A percentile compares a stretch with the other conserved stretches of the same genome.
Conservation (phyloP, 1,140 invertebrate species). For the Drosophila tristis region DNA sequence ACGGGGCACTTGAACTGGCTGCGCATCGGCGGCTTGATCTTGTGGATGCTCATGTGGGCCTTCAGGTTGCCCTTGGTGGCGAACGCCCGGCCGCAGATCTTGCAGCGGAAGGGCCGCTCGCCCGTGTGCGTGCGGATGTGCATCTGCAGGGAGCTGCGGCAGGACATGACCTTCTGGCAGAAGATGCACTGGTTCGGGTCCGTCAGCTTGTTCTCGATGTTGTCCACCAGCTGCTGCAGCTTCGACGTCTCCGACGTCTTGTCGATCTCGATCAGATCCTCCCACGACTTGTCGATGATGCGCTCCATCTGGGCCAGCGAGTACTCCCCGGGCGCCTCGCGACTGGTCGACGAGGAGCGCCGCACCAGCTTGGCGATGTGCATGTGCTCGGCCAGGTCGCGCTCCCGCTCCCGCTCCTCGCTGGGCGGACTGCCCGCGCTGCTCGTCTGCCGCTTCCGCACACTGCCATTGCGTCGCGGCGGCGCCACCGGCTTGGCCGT, state of each 20-base stretch:
- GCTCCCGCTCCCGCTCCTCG: conserved; percentile 35
- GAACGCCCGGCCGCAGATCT: conserved; percentile 97
- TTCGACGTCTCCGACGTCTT: conserved; percentile 96
- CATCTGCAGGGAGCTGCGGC: conserved; percentile 99
- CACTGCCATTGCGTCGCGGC: conserved; percentile 54
- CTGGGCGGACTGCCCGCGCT: conserved; percentile 45
- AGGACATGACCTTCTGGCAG: conserved; percentile 98
- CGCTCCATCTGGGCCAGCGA: conserved; percentile 78
- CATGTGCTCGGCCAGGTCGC: conserved; percentile 47
- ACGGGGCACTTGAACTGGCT: conserved; percentile 98
- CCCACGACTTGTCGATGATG: conserved; percentile 94
- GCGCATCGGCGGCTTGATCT: conserved; percentile 95
- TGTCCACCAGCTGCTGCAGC: conserved; percentile 97
- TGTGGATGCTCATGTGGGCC: conserved; percentile 99
- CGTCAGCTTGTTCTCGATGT: conserved; percentile 97
- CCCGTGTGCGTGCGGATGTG: conserved; percentile 96
- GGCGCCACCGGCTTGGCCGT: conserved; percentile 24
- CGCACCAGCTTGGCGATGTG: conserved; percentile 66
- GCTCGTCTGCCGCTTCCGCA: conserved; percentile 65
- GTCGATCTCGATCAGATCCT: conserved; percentile 96
- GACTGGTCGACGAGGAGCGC: conserved; percentile 62
- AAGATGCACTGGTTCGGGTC: conserved; percentile 99
- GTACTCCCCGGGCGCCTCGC: conserved; percentile 61
- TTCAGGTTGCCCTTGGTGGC: conserved; percentile 99
- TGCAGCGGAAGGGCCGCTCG: conserved; percentile 97